Evolutionary conservation across 2,888 invertebrate genomes (phyloP).

Genomic region (Drosophila histrio): DNA sequence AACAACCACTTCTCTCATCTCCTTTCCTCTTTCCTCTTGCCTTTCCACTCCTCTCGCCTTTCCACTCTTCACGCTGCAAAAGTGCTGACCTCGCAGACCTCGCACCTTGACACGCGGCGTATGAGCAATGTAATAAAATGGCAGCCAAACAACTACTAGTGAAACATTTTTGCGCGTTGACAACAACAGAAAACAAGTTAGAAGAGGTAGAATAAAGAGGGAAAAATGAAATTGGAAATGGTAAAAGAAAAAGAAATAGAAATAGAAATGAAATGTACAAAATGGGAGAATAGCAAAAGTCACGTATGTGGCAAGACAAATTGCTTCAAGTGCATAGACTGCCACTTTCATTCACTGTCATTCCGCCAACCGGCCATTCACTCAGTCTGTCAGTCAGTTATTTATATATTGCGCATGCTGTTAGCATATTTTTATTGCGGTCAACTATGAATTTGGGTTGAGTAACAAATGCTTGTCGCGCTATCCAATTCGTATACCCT

Average conservation of each 20-base stretch:
- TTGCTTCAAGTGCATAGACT: conserved; percentile 66
- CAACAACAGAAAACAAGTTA: conserved; percentile 15
- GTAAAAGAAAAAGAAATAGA: conserved; percentile 9
- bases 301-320: conserved; percentile 74
- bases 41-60: not conserved
- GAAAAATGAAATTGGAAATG: not conserved
- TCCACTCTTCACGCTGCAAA: conserved; percentile 17
- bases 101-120: conserved; percentile 65
- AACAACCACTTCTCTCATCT: too few species aligned
- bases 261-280: conserved; percentile 36
- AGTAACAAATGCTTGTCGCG: conserved; percentile 45
- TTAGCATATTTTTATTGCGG: conserved; percentile 66
- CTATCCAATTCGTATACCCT: conserved; percentile 27
- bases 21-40: not conserved
- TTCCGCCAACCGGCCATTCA: conserved; percentile 14
- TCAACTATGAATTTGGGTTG: conserved; percentile 61
- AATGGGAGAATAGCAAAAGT: conserved; percentile 55
- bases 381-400: conserved; percentile 42
- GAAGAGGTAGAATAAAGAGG: not conserved
- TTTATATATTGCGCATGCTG: conserved; percentile 78
- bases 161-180: conserved; percentile 38
- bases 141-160: conserved; percentile 35
- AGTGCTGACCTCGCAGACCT: conserved; percentile 67
- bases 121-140: conserved; percentile 59
- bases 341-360: conserved; percentile 52